phyloP scores from a whole-genome alignment of 2,888 invertebrate genomes.

The Rhopalosiphum nymphaeae region DNA sequence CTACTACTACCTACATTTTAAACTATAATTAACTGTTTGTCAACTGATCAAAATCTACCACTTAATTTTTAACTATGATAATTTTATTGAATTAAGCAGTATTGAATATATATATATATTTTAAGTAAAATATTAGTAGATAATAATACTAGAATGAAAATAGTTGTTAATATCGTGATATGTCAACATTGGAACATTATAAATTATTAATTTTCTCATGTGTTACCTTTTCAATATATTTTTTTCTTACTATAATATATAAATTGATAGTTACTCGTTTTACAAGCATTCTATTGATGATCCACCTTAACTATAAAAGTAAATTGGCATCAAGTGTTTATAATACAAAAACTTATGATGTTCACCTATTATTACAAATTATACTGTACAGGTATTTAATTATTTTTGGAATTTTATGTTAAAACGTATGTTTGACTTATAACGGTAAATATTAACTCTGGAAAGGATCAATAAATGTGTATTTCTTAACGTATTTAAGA shows the following conservation, averaged over 20 bases:
- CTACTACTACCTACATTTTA: not conserved
- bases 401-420: not conserved
- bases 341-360: not conserved
- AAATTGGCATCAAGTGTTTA: not conserved
- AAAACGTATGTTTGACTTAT: not conserved
- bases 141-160: not conserved
- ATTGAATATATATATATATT: not conserved
- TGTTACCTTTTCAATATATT: not conserved
- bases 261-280: not conserved
- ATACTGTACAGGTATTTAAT: not conserved
- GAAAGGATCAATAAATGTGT: not conserved
- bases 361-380: not conserved
- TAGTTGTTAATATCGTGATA: not conserved
- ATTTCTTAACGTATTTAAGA: not conserved
- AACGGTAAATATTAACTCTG: not conserved
- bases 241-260: not conserved
- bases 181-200: not conserved
- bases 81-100: too few species aligned
- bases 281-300: not conserved
- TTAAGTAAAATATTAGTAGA: not conserved
- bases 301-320: not conserved
- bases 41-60: too few species aligned
- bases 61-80: too few species aligned
- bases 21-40: too few species aligned
- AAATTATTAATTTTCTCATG: not conserved